Conservation (phyloP, 2,113 vertebrate genomes). For the Pycnonotus jocosus region DNA sequence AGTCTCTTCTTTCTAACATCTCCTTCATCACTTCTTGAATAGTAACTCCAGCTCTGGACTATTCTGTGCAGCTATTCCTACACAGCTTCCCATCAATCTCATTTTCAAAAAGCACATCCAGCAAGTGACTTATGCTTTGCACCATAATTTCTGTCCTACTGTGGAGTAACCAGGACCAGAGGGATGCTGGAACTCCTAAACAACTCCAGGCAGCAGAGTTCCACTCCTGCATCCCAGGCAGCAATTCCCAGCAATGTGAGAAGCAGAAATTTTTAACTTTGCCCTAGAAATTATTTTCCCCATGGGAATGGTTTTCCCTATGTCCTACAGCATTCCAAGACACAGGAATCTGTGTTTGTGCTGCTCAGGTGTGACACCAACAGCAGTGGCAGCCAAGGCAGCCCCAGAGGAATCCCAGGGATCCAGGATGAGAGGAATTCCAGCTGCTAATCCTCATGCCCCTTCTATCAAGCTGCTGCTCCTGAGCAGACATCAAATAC, state of each 20-base stretch:
- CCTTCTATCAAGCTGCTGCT: background rate
- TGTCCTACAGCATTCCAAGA: fast-evolving
- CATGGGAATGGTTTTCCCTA: background rate
- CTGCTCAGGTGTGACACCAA: background rate
- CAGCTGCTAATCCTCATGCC: background rate
- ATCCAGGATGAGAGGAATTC: background rate
- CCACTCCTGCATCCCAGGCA: background rate
- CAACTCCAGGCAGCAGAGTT: background rate
- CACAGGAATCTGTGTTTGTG: fast-evolving
- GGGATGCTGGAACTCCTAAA: background rate
- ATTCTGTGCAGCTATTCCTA: background rate
- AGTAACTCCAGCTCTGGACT: background rate
- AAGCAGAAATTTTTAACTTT: background rate
- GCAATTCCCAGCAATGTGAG: background rate
- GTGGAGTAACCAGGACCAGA: background rate
- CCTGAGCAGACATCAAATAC: background rate
- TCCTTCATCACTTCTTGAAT: background rate
- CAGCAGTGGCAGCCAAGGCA: background rate
- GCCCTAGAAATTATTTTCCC: background rate
- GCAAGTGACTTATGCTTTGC: background rate
- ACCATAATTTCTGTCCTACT: background rate
- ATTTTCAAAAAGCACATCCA: background rate
- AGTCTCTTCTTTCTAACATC: background rate
- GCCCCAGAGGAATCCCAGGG: background rate
- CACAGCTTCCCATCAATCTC: background rate